These are phyloP conservation scores for Falco concolor DNA, from an alignment of 2,797 vertebrate species.

Conservation along the genomic window DNA sequence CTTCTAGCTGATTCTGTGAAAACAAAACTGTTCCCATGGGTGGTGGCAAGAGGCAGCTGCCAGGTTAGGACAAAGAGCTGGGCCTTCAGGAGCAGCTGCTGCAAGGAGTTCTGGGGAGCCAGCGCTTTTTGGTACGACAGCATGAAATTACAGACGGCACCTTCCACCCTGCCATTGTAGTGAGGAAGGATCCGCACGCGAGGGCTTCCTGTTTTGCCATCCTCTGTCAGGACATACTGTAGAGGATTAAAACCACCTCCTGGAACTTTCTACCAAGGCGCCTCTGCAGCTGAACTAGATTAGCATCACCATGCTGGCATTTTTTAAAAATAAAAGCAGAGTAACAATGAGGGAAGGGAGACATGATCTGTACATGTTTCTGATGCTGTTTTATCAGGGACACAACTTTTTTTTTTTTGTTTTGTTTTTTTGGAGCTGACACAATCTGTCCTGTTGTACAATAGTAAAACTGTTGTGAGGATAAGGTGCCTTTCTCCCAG, in stretches of 20 bases:
- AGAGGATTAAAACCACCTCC: neutral
- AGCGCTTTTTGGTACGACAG: neutral
- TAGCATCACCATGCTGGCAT: neutral
- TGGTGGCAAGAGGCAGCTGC: neutral
- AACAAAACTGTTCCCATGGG: neutral
- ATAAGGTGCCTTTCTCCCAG: neutral
- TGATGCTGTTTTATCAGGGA: neutral
- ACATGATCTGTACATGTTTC: neutral
- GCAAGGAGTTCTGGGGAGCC: neutral
- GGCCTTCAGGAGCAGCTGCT: constrained; percentile 27
- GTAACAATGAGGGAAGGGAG: neutral
- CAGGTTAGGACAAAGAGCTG: constrained; percentile 11
- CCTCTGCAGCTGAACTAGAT: constrained; percentile 1
- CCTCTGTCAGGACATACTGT: neutral
- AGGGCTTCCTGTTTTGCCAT: neutral
- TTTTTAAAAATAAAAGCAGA: neutral
- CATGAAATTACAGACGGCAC: neutral
- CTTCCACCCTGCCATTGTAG: neutral
- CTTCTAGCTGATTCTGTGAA: neutral
- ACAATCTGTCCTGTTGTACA: neutral
- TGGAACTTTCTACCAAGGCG: neutral
- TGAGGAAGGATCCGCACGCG: neutral
- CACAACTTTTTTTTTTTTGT: neutral
- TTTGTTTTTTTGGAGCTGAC: neutral
- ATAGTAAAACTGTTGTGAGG: neutral